Evolutionary conservation across 1,140 invertebrate genomes (phyloP), one percentile per base, ranked within the genome.

Genomic region (Sinonovacula constricta): DNA sequence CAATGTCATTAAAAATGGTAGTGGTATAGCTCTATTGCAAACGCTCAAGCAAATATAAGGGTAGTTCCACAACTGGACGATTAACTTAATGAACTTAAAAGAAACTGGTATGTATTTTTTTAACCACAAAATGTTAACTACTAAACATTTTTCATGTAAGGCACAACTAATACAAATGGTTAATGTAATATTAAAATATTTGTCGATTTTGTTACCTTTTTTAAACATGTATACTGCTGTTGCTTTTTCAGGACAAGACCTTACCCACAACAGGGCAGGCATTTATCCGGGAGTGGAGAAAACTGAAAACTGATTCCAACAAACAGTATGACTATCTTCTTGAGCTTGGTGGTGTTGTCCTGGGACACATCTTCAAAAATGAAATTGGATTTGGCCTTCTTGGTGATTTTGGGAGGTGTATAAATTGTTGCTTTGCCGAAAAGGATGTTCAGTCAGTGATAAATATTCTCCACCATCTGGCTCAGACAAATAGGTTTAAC

Each of bases 371-470:
- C 26, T 78, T 78, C 54, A 78, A 78, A 49, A n/a, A 56, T 18
- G 75, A 78, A 53, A 78, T 78, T 28, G 75, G 75, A 0, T 78
- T 78, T 70, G 75, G 75, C 24, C 59, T 78, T 26, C 75, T 78
- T 15, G 75, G 75, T 7, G 75, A 78, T 10, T 69, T 78, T 62
- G 45, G 28, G 33, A 34, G 39, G 57, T 69, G 66, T 60, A n/a
- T 78, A n/a, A 51, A 78, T 30, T 69, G 66, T 62, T 54, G 60
- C 51, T 49, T 78, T 22, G 54, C 18, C 4, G 45, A 69, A 30
- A 3, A 60, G 31, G 56, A 78, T 53, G 26, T n/a, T 24, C 24
- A 26, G 3, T 2, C 2, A 7, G 49, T 78, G 22, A 4, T 70
- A 18, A 33, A 10, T 18, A 60, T 78, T 22, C 67, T 78, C 15